Conservation (phyloP, 2,888 invertebrate genomes). For the Limnephilus rhombicus region DNA sequence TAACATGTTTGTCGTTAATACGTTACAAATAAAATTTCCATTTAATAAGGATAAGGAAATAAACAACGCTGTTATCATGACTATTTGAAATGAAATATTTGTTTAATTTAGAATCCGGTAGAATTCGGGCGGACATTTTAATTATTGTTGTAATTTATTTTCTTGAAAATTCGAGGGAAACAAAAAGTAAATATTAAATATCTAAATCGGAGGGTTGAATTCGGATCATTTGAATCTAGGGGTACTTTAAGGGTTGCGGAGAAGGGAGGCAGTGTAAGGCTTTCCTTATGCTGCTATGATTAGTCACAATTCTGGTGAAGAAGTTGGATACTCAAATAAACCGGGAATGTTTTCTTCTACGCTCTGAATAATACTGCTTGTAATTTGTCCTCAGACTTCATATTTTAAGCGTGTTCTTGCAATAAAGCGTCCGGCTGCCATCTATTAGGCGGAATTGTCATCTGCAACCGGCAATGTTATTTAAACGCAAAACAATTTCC, state of each 20-base stretch:
- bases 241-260: background rate
- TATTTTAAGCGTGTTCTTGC: conserved; percentile 40
- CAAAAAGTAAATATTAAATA: conserved; percentile 41
- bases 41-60: background rate
- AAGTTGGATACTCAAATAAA: conserved; percentile 49
- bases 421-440: conserved; percentile 47
- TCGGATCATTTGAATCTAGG: conserved; percentile 29
- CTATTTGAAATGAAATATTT: conserved; percentile 29
- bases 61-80: conserved; percentile 15
- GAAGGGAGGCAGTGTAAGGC: conserved; percentile 6
- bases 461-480: conserved; percentile 53
- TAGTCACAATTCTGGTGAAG: conserved; percentile 37
- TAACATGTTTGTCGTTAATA: background rate
- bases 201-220: conserved; percentile 40
- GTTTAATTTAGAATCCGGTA: conserved; percentile 10
- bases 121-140: conserved; percentile 30
- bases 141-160: conserved; percentile 51
- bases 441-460: conserved; percentile 47
- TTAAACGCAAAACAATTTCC: conserved; percentile 39
- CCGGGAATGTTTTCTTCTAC: conserved; percentile 39
- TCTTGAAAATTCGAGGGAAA: conserved; percentile 10
- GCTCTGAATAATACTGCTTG: conserved; percentile 13
- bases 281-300: conserved; percentile 45
- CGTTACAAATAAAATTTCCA: background rate
- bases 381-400: conserved; percentile 30